Evolutionary conservation across 2,113 vertebrate genomes (phyloP).

Genomic region (Salvelinus namaycush): DNA sequence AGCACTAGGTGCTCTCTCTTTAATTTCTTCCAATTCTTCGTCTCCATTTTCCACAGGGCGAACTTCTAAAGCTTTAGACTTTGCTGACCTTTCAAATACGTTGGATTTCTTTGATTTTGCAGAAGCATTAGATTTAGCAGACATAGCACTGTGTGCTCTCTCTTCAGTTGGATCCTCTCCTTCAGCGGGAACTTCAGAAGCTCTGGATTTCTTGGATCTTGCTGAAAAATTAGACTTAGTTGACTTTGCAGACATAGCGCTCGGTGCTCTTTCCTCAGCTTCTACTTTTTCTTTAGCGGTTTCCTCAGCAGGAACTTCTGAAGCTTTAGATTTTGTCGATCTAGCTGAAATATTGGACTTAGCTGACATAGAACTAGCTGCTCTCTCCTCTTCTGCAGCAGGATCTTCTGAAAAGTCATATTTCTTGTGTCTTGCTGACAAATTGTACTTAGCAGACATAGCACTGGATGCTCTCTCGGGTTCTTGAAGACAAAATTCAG

Average conservation of each 20-base stretch:
- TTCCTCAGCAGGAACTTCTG: constrained; percentile 10
- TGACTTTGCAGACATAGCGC: constrained; percentile 27
- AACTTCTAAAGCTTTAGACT: too few relatives aligned
- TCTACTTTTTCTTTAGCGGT: too few relatives aligned
- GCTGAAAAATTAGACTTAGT: constrained; percentile 18
- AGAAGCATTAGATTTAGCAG: constrained; percentile 25
- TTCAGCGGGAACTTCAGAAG: constrained; percentile 35
- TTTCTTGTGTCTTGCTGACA: constrained; percentile 26
- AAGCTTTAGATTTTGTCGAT: constrained; percentile 19
- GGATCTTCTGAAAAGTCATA: too few relatives aligned
- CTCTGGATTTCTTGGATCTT: constrained; percentile 38
- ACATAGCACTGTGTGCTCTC: constrained; percentile 36
- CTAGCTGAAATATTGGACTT: constrained; percentile 33
- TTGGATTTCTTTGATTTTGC: constrained; percentile 17
- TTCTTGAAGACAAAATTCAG: constrained; percentile 32
- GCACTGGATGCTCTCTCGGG: background rate
- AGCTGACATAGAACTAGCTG: constrained; percentile 18
- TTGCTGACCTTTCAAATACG: constrained; percentile 33
- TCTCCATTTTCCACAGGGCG: too few relatives aligned
- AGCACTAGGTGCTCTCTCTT: too few relatives aligned
- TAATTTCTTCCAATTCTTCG: too few relatives aligned
- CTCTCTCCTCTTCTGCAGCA: constrained; percentile 12
- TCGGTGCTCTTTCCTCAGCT: constrained; percentile 23
- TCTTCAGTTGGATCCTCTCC: constrained; percentile 27
- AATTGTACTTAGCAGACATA: too few relatives aligned